A percentile compares a stretch with the other conserved stretches of the same genome.
Evolutionary conservation across 2,113 vertebrate species (phyloP).

Genomic region (human): DNA sequence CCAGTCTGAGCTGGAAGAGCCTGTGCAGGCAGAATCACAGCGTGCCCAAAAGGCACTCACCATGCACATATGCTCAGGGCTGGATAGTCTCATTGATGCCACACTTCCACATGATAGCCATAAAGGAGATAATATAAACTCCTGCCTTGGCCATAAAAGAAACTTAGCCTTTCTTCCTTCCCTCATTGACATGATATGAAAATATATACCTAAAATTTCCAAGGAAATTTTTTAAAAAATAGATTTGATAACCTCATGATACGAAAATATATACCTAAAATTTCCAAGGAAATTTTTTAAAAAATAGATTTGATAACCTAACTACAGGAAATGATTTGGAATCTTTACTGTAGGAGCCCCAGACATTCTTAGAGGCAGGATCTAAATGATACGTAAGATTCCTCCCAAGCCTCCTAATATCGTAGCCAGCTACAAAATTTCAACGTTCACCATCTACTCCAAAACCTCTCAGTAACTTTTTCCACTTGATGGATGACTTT

Average conservation of each 20-base stretch:
- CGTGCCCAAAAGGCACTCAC: not conserved
- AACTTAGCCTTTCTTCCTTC: not conserved
- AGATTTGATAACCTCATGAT: no score
- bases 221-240: not conserved
- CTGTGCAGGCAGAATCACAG: not conserved
- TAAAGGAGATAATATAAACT: not conserved
- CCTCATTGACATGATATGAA: not conserved
- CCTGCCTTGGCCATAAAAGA: not conserved
- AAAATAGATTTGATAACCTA: not conserved
- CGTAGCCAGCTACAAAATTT: not conserved
- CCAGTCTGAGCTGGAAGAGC: not conserved
- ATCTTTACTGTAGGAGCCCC: not conserved
- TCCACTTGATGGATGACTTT: not conserved
- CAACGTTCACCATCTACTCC: not conserved
- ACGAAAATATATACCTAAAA: not conserved
- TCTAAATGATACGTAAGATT: not conserved
- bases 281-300: not conserved
- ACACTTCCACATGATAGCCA: not conserved
- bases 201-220: not conserved
- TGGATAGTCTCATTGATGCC: not conserved
- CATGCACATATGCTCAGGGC: not conserved
- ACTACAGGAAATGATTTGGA: not conserved
- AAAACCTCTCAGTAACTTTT: not conserved
- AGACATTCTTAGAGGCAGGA: not conserved
- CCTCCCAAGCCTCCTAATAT: not conserved